These are phyloP conservation scores for Lonchura striata DNA, from an alignment of 2,113 vertebrate species.

Conservation along the genomic window DNA sequence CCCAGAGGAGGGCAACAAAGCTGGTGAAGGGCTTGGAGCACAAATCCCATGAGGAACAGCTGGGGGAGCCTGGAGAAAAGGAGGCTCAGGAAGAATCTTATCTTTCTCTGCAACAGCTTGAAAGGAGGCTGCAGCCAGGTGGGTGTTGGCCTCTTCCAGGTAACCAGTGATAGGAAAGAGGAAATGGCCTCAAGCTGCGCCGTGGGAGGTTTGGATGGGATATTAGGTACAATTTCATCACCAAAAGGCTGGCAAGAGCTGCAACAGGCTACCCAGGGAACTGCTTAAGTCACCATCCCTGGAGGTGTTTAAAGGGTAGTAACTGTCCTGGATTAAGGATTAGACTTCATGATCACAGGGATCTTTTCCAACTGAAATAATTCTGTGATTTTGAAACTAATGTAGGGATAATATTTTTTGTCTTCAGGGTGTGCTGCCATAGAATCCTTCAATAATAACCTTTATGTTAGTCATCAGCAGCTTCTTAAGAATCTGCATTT, in stretches of 20 bases:
- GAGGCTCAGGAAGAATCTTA: background rate
- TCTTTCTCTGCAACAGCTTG: background rate
- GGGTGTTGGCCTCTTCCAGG: background rate
- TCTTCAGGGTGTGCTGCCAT: background rate
- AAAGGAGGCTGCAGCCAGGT: background rate
- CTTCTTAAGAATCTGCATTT: background rate
- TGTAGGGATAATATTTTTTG: background rate
- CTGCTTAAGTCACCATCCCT: background rate
- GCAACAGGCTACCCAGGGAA: background rate
- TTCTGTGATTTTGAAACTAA: background rate
- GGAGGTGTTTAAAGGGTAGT: background rate
- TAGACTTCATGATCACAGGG: fast-evolving
- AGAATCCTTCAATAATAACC: background rate
- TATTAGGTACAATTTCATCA: background rate
- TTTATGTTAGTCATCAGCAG: background rate
- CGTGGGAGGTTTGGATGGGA: background rate
- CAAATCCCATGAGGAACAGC: background rate
- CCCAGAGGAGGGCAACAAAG: background rate
- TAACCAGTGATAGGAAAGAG: background rate
- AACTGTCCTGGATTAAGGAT: background rate
- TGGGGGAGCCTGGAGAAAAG: background rate
- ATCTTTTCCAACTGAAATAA: background rate
- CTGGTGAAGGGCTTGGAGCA: background rate
- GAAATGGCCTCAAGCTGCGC: background rate
- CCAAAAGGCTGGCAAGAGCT: background rate